Conservation (phyloP, 1,140 invertebrate species). For the Megalonaias nervosa region DNA sequence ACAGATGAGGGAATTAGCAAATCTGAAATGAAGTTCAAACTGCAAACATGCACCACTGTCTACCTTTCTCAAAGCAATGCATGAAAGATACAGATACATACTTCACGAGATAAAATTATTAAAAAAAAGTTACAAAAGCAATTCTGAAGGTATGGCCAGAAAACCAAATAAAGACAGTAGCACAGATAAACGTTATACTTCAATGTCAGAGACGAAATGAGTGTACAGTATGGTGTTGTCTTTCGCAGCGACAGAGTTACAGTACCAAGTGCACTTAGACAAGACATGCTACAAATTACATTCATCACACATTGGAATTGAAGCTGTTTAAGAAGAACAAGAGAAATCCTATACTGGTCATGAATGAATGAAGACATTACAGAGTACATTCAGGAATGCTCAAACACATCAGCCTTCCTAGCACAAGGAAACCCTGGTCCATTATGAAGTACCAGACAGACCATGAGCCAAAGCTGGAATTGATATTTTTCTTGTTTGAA, state of each 20-base stretch:
- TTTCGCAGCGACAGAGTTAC: conserved; percentile 21
- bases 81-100: not conserved
- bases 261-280: conserved; percentile 32
- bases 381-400: conserved; percentile 25
- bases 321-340: conserved; percentile 32
- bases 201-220: conserved; percentile 31
- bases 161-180: not conserved
- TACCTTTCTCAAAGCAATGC: no score
- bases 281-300: conserved; percentile 24
- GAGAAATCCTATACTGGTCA: conserved; percentile 35
- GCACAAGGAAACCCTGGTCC: conserved; percentile 18
- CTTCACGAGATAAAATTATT: conserved; percentile 5
- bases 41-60: not conserved
- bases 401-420: conserved; percentile 8
- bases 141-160: conserved; percentile 30
- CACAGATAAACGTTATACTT: conserved; percentile 13
- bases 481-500: conserved; percentile 40
- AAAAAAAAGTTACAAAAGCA: no score
- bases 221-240: conserved; percentile 30
- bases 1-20: no score
- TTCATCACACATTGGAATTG: conserved; percentile 34
- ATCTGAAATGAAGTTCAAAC: not conserved
- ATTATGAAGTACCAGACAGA: conserved; percentile 15
- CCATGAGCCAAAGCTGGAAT: conserved; percentile 33
- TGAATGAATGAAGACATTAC: conserved; percentile 33